Evolutionary conservation across 2,797 vertebrate species (phyloP), one percentile per base, ranked within the genome.

Genomic region (Tachyglossus aculeatus): DNA sequence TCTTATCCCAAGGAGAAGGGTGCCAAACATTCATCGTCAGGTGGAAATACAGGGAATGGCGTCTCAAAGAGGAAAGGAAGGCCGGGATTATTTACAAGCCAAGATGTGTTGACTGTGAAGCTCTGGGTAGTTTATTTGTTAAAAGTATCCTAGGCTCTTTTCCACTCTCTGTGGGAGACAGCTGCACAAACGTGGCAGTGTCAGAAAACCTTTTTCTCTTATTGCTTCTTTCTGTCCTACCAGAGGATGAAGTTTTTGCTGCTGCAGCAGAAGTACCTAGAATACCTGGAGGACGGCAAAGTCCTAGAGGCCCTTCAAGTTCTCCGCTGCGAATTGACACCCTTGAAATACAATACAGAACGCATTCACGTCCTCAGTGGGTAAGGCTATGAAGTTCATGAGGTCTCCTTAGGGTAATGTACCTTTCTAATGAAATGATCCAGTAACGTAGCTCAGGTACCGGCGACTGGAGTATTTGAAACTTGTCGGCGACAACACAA

Each of bases 191-290:
- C 89, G n/a, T n/a, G n/a, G n/a, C n/a, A 83, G 92, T 90, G 89
- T 93, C 91, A 92, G 92, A 93, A 91, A 88, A 74, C 89, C 84
- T 90, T 92, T 92, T 91, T 90, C 88, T 83, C 88, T 89, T 89
- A 91, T 89, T 74, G 88, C 90, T 92, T 88, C 91, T 92, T 92
- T 93, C 89, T 93, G 86, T 93, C 90, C 88, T 93, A 91, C 91
- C 89, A 99, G 98, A 95, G 97, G 85, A 99, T 99, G 98, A 99
- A 98, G 94, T 99, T 99, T 92, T 91, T 99, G 90, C 94, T 99
- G 88, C 93, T 99, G 90, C 97, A 99, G 94, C 98, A 99, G 94
- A 99, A 99, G 89, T 99, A 99, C 92, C 92, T 99, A 78, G 98
- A 99, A 86, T 99, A 98, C 91, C 94, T 99, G 91, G 98, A 99